Percentiles rank a stretch among this genome's conserved stretches.
These are phyloP conservation scores for Meleagris gallopavo DNA, from an alignment of 2,113 vertebrate genomes.

Conservation along the genomic window DNA sequence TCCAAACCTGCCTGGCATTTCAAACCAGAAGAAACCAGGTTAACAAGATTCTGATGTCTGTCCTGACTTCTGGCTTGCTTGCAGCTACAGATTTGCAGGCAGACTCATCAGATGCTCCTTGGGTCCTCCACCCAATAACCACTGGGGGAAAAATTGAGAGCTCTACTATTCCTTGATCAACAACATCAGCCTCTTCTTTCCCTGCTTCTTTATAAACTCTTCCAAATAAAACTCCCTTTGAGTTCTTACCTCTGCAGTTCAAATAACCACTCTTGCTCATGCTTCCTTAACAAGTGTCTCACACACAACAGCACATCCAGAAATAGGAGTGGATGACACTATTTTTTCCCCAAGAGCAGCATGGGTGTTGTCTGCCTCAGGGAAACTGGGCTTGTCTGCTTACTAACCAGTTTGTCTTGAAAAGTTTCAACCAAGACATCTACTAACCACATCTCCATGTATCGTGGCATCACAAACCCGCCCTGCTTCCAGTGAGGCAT, in stretches of 20 bases:
- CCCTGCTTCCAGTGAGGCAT: not conserved
- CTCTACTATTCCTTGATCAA: not conserved
- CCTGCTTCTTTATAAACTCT: not conserved
- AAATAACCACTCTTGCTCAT: not conserved
- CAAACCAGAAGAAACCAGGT: not conserved
- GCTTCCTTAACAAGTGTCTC: conserved; percentile 20
- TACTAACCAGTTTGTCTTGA: not conserved
- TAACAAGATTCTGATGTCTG: not conserved
- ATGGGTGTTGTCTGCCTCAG: not conserved
- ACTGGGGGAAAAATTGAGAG: not conserved
- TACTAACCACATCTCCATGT: not conserved
- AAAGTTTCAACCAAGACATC: not conserved
- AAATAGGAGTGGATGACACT: conserved; percentile 7
- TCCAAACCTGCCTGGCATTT: not conserved
- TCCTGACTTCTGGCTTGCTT: not conserved
- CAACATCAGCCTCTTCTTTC: not conserved
- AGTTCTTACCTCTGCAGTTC: conserved; percentile 11
- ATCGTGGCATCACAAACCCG: not conserved
- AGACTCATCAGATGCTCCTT: not conserved
- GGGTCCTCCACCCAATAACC: conserved; percentile 4
- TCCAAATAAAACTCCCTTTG: not conserved
- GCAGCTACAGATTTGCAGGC: not conserved
- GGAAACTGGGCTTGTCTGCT: not conserved
- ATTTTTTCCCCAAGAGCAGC: not conserved
- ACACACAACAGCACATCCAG: not conserved